Evolutionary conservation across 1,140 invertebrate species (phyloP).

Genomic region (Pemphigus obesinymphae): DNA sequence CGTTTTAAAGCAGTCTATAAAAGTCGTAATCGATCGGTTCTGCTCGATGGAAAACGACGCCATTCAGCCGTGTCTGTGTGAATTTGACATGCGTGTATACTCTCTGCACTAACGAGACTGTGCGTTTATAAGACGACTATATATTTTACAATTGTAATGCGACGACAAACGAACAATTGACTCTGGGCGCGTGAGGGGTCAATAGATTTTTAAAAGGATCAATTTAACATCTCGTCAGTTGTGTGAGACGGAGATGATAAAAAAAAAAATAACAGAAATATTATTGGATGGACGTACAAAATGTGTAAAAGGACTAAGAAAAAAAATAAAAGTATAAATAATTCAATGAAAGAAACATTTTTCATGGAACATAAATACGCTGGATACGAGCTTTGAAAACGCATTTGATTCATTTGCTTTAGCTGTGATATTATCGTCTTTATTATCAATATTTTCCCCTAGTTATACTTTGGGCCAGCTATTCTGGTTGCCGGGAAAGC

Average conservation of each 20-base stretch:
- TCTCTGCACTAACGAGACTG: no score
- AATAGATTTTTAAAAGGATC: slow-evolving; percentile 25
- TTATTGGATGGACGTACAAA: not conserved
- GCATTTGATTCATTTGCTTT: not conserved
- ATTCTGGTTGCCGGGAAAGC: no score
- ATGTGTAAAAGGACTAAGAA: not conserved
- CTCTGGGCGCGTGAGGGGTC: not conserved
- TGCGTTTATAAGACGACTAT: not conserved
- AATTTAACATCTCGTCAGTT: not conserved
- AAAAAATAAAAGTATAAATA: not conserved
- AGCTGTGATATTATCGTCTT: no score
- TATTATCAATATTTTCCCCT: no score
- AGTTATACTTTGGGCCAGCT: no score
- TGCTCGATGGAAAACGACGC: not conserved
- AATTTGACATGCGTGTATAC: not conserved
- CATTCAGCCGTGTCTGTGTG: not conserved
- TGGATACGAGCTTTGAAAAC: not conserved
- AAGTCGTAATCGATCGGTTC: not conserved
- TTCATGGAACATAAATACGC: not conserved
- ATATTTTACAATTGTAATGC: slow-evolving; percentile 1
- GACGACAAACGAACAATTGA: slow-evolving; percentile 28
- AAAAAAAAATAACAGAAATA: not conserved
- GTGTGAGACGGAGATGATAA: not conserved
- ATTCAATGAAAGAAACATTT: not conserved
- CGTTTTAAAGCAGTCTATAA: no score